phyloP scores from a whole-genome alignment of 2,888 invertebrate genomes.

The Brachylomia viminalis region DNA sequence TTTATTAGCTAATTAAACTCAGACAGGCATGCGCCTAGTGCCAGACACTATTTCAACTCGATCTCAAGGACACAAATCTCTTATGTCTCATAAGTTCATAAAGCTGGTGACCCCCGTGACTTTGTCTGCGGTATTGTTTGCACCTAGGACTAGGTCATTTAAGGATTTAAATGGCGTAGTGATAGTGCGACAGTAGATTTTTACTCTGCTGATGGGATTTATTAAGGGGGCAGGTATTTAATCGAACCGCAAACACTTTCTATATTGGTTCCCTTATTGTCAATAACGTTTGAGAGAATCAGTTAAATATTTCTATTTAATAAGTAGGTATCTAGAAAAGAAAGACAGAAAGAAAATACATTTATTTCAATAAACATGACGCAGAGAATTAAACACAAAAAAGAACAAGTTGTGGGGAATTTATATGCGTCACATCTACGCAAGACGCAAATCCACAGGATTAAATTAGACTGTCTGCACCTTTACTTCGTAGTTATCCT shows the following conservation, averaged over 20 bases:
- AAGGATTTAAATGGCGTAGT: not conserved
- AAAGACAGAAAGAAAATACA: no score
- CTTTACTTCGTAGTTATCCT: no score
- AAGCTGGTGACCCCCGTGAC: constrained; percentile 31
- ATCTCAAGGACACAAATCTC: constrained; percentile 58
- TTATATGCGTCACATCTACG: no score
- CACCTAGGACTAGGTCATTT: not conserved
- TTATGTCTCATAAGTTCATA: constrained; percentile 38
- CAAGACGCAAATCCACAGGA: no score
- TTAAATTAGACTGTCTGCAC: no score
- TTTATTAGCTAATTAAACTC: constrained; percentile 52
- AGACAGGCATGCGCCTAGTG: constrained; percentile 20
- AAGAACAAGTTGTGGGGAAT: no score
- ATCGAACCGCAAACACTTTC: no score
- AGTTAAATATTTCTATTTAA: not conserved
- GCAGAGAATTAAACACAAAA: no score
- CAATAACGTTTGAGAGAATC: not conserved
- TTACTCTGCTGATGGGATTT: no score
- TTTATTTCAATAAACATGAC: no score
- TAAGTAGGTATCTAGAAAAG: not conserved
- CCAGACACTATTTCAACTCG: constrained; percentile 44
- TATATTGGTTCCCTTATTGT: no score
- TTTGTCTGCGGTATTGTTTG: constrained; percentile 22
- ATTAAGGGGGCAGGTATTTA: no score
- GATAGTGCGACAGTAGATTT: not conserved